A percentile compares a stretch with the other conserved stretches of the same genome.
Evolutionary conservation across 2,797 vertebrate genomes (phyloP).

Genomic region (Sebastes matsubarae): DNA sequence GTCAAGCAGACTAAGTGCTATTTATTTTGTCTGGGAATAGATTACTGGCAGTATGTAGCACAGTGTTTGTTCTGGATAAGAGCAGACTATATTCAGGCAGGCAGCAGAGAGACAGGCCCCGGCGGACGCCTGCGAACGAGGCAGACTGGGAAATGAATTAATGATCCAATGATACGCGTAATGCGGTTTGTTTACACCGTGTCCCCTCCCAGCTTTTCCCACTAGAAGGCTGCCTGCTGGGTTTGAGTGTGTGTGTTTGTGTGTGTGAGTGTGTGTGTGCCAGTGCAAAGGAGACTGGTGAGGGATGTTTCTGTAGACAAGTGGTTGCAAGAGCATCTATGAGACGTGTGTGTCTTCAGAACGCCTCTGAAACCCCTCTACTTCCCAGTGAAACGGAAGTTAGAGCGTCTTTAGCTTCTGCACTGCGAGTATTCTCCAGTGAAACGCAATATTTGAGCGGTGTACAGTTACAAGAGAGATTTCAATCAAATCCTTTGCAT

Average conservation of each 20-base stretch:
- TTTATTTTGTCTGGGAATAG: conserved; percentile 57
- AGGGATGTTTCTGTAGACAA: conserved; percentile 11
- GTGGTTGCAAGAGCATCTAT: background rate
- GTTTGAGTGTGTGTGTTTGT: background rate
- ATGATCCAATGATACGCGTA: conserved; percentile 41
- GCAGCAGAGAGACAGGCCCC: conserved; percentile 16
- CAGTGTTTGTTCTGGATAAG: conserved; percentile 45
- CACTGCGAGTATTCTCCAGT: background rate
- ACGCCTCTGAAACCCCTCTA: background rate
- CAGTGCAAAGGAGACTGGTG: background rate
- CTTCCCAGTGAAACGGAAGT: background rate
- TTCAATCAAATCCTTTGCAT: too few species aligned
- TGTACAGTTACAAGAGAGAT: too few species aligned
- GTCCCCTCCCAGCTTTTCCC: conserved; percentile 33
- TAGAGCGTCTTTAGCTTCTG: background rate
- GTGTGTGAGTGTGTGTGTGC: background rate
- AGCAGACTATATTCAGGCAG: conserved; percentile 31
- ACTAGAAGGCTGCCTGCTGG: conserved; percentile 23
- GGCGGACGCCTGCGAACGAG: conserved; percentile 22
- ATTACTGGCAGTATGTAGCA: conserved; percentile 43
- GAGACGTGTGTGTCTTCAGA: background rate
- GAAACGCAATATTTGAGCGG: background rate
- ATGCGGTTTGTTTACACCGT: conserved; percentile 43
- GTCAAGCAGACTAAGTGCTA: conserved; percentile 62
- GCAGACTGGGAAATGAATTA: conserved; percentile 51